A percentile compares a stretch with the other conserved stretches of the same genome.
phyloP scores from a whole-genome alignment of 2,797 vertebrate genomes.

The Tympanoctomys barrerae region DNA sequence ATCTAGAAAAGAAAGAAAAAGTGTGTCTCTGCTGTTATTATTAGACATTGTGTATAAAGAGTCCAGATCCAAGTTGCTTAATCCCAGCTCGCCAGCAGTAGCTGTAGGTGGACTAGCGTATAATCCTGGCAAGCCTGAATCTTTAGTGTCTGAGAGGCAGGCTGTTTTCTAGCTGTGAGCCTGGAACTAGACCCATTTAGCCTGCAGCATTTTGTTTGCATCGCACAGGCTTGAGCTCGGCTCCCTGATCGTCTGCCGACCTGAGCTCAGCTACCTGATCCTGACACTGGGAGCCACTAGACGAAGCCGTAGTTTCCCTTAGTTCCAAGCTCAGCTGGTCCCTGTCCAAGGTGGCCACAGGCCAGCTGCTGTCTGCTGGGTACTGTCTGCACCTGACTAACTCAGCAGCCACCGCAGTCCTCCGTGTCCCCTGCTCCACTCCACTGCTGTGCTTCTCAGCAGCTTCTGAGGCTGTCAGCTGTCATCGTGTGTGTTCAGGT shows the following conservation, averaged over 20 bases:
- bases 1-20: not conserved
- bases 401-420: not conserved
- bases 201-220: not conserved
- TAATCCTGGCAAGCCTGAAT: not conserved
- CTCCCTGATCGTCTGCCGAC: not conserved
- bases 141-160: not conserved
- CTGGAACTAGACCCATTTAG: not conserved
- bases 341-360: not conserved
- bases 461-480: not conserved
- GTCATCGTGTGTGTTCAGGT: not conserved
- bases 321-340: not conserved
- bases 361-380: not conserved
- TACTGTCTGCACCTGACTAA: not conserved
- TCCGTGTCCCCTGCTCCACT: not conserved
- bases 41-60: not conserved
- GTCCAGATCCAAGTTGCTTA: not conserved
- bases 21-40: not conserved
- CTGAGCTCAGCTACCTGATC: not conserved
- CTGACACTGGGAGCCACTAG: not conserved
- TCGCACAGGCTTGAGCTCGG: not conserved
- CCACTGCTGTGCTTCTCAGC: not conserved
- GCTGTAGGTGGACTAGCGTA: not conserved
- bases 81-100: not conserved
- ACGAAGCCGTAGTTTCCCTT: not conserved
- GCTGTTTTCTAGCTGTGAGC: not conserved